Conservation (phyloP, 1,140 invertebrate species). For the Stenopsyche tienmushanensis region DNA sequence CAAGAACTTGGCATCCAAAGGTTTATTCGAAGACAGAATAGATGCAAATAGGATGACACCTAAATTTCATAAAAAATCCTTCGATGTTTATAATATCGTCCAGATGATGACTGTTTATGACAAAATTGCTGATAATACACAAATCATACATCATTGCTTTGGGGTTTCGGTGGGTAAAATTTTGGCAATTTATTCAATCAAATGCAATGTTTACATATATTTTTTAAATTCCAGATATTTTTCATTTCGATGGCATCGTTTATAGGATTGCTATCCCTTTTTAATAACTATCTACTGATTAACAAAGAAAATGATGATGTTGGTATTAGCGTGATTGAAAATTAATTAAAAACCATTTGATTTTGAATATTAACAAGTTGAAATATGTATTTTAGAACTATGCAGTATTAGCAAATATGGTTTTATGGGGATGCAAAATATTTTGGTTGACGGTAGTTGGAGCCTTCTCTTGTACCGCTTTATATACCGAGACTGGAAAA, state of each 20-base stretch:
- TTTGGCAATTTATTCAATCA: too few relatives aligned
- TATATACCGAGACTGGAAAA: neutral
- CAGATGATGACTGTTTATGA: slow-evolving; percentile 16
- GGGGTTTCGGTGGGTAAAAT: slow-evolving; percentile 5
- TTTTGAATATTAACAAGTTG: too few relatives aligned
- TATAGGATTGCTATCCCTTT: neutral
- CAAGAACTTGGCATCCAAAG: too few relatives aligned
- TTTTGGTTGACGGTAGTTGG: slow-evolving; percentile 7
- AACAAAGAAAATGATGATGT: slow-evolving; percentile 5
- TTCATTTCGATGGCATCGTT: slow-evolving; percentile 9
- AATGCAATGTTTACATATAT: neutral
- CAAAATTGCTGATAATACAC: slow-evolving; percentile 15
- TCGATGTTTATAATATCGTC: slow-evolving; percentile 9
- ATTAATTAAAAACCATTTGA: too few relatives aligned
- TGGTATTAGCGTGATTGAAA: too few relatives aligned
- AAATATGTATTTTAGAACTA: too few relatives aligned
- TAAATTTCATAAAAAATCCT: slow-evolving; percentile 12
- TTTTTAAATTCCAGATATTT: slow-evolving; percentile 12
- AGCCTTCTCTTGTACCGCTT: slow-evolving; percentile 4
- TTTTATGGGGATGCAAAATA: too few relatives aligned
- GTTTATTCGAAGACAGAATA: too few relatives aligned
- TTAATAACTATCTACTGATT: slow-evolving; percentile 10
- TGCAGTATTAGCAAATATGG: too few relatives aligned
- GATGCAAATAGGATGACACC: too few relatives aligned
- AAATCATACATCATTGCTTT: slow-evolving; percentile 6